These are phyloP conservation scores for Etia nguti DNA, from an alignment of 2,113 vertebrate genomes.

Conservation along the genomic window DNA sequence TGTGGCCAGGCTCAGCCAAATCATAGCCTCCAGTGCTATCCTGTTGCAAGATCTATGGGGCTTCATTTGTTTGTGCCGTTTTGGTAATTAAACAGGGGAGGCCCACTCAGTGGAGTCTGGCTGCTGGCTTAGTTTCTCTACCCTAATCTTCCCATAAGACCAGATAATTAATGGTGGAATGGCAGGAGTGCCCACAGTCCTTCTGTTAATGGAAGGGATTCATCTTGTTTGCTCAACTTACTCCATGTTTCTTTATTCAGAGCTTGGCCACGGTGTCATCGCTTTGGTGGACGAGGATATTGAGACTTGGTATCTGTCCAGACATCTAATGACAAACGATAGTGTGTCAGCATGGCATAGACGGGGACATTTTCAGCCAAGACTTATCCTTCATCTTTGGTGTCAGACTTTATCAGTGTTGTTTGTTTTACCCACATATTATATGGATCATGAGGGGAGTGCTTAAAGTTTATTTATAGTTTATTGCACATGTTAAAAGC, in stretches of 20 bases:
- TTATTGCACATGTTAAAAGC: not conserved
- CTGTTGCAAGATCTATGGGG: constrained; percentile 46
- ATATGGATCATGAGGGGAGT: not conserved
- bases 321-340: constrained; percentile 6
- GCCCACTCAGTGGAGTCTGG: constrained; percentile 40
- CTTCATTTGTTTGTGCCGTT: constrained; percentile 61
- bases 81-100: constrained; percentile 62
- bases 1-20: constrained; percentile 20
- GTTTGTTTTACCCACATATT: not conserved
- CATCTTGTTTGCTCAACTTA: constrained; percentile 55
- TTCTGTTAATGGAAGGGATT: constrained; percentile 66
- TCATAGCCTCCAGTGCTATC: constrained; percentile 22
- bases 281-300: not conserved
- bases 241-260: constrained; percentile 26
- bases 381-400: not conserved
- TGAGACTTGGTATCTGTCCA: constrained; percentile 3
- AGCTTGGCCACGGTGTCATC: constrained; percentile 12
- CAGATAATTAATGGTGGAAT: constrained; percentile 69
- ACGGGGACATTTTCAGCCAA: not conserved
- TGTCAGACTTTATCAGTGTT: not conserved
- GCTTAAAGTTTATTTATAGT: not conserved
- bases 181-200: constrained; percentile 36
- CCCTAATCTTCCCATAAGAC: constrained; percentile 64
- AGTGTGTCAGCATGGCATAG: not conserved
- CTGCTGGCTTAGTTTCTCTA: constrained; percentile 41